phyloP scores from a whole-genome alignment of 2,113 vertebrate species.

The Pseudorasbora parva region DNA sequence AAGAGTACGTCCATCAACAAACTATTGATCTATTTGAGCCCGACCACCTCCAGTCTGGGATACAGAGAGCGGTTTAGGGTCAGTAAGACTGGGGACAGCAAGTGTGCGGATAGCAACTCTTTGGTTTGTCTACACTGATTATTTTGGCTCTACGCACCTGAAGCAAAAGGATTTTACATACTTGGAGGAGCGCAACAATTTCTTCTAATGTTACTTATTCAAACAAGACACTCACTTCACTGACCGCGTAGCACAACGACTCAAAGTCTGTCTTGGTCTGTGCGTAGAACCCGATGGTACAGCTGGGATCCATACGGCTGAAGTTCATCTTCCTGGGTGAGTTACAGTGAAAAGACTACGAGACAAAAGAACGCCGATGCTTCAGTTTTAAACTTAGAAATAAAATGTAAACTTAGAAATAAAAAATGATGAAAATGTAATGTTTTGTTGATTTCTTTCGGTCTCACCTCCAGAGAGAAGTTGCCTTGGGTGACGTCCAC shows the following conservation, averaged over 20 bases:
- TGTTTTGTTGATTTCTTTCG: neutral
- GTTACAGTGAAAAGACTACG: conserved; percentile 88
- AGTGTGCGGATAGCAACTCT: too few species aligned
- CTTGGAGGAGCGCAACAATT: too few species aligned
- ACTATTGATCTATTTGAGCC: too few species aligned
- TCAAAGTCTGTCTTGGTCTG: conserved; percentile 84
- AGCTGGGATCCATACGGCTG: conserved; percentile 90
- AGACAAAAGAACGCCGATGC: neutral
- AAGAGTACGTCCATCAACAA: too few species aligned
- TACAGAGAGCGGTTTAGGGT: too few species aligned
- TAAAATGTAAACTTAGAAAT: neutral
- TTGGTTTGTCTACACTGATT: too few species aligned
- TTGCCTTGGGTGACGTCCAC: conserved; percentile 81
- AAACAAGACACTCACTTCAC: conserved; percentile 72
- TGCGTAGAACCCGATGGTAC: conserved; percentile 90
- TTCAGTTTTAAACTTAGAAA: neutral
- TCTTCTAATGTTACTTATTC: too few species aligned
- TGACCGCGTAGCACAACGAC: conserved; percentile 80
- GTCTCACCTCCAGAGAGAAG: conserved; percentile 84
- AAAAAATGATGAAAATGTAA: neutral
- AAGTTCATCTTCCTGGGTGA: conserved; percentile 91
- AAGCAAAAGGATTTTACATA: too few species aligned
- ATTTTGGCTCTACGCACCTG: too few species aligned
- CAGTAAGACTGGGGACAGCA: too few species aligned
- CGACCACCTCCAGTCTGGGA: too few species aligned